Evolutionary conservation across 2,113 vertebrate genomes (phyloP).

Genomic region (Ammodytes marinus): DNA sequence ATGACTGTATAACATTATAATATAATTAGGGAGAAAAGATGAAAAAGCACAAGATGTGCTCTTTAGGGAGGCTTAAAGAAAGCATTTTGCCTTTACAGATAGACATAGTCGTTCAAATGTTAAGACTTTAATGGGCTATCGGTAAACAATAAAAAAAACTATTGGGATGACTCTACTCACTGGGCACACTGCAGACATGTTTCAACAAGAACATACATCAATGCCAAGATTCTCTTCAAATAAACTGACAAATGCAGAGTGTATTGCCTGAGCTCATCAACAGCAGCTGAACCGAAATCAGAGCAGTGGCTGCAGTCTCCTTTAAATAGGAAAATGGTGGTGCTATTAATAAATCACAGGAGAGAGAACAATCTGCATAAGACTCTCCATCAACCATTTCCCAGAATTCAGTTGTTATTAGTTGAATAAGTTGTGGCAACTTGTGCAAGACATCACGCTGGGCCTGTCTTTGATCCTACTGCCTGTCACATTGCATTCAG

Average conservation of each 20-base stretch:
- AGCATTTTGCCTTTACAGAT: constrained; percentile 23
- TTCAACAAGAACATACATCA: constrained; percentile 8
- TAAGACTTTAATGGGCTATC: constrained; percentile 33
- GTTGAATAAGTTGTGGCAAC: constrained; percentile 3
- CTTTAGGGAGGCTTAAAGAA: constrained; percentile 18
- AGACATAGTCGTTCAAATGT: constrained; percentile 28
- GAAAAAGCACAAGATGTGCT: no score
- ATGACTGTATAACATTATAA: no score
- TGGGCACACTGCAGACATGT: background rate
- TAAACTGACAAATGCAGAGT: background rate
- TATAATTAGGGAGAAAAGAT: no score
- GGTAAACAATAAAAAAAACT: constrained; percentile 20
- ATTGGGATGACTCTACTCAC: constrained; percentile 19
- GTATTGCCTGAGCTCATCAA: background rate
- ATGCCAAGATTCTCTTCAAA: background rate
- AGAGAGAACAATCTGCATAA: constrained; percentile 6
- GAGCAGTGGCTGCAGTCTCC: background rate
- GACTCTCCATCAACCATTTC: constrained; percentile 10
- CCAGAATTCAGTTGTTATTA: constrained; percentile 28
- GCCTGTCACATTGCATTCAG: constrained; percentile 64
- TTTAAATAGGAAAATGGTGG: constrained; percentile 1
- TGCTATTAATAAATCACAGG: constrained; percentile 18
- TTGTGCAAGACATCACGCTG: constrained; percentile 34
- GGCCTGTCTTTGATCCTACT: constrained; percentile 59
- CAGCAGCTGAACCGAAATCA: background rate